Percentiles rank a stretch among this genome's conserved stretches.
These are phyloP conservation scores for Marcusenius ussheri DNA, from an alignment of 2,113 vertebrate species.

Conservation along the genomic window DNA sequence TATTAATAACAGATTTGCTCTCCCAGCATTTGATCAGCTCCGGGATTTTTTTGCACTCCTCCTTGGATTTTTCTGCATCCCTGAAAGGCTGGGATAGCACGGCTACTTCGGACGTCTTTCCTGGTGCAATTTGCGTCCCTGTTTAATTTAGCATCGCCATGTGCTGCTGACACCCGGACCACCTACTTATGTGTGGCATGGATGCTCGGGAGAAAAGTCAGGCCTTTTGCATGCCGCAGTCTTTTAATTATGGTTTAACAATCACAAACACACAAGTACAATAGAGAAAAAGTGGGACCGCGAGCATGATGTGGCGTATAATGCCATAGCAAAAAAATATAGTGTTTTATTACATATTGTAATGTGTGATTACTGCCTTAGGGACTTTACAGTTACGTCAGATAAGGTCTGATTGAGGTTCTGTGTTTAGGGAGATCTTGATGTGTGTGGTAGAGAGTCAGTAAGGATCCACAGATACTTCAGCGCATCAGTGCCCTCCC, in stretches of 20 bases:
- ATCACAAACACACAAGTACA: conserved; percentile 40
- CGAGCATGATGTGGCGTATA: conserved; percentile 29
- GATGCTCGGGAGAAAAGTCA: conserved; percentile 27
- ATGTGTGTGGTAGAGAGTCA: background rate
- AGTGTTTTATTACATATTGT: conserved; percentile 45
- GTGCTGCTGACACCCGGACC: conserved; percentile 52
- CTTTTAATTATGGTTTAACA: conserved; percentile 55
- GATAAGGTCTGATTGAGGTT: background rate
- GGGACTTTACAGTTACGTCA: background rate
- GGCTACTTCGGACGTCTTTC: conserved; percentile 42
- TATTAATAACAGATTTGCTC: background rate
- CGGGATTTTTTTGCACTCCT: background rate
- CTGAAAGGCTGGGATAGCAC: conserved; percentile 46
- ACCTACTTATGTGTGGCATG: conserved; percentile 26
- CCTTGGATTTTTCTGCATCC: background rate
- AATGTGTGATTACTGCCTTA: background rate
- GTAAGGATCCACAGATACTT: background rate
- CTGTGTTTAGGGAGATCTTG: background rate
- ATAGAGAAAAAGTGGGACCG: conserved; percentile 34
- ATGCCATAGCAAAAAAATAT: conserved; percentile 36
- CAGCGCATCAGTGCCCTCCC: background rate
- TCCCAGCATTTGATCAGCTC: background rate
- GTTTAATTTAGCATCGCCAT: conserved; percentile 56
- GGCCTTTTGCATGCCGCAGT: conserved; percentile 27
- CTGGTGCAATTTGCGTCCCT: conserved; percentile 50